phyloP scores from a whole-genome alignment of 2,888 invertebrate species.

The Sesia apiformis region DNA sequence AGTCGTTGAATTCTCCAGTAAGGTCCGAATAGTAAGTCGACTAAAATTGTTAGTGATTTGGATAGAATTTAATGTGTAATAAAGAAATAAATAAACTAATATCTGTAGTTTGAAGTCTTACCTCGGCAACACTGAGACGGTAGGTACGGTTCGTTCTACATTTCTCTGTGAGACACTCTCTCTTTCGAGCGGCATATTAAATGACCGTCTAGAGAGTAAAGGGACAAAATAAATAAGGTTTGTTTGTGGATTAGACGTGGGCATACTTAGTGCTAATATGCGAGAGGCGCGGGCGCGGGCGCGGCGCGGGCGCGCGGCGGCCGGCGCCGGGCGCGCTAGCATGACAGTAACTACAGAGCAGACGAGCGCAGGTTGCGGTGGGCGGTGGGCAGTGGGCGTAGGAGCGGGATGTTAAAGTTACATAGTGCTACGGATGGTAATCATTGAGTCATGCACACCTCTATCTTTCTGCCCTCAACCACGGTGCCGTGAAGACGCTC shows the following conservation, averaged over 20 bases:
- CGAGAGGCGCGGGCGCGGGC: conserved; percentile 10
- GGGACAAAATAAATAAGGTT: conserved; percentile 76
- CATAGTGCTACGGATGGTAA: conserved; percentile 75
- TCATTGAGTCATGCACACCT: conserved; percentile 96
- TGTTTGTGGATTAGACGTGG: conserved; percentile 64
- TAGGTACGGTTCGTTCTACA: conserved; percentile 73
- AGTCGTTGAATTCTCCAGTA: no score
- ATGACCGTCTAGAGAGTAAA: conserved; percentile 81
- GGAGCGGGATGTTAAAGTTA: conserved; percentile 80
- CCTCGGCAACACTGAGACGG: conserved; percentile 68
- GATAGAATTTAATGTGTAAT: conserved; percentile 10
- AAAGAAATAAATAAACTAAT: conserved; percentile 35
- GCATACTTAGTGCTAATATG: conserved; percentile 65
- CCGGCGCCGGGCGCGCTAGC: conserved; percentile 44
- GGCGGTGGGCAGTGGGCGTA: conserved; percentile 57
- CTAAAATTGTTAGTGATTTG: conserved; percentile 19
- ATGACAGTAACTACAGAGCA: conserved; percentile 74
- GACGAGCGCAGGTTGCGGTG: conserved; percentile 71
- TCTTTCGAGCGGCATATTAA: conserved; percentile 76
- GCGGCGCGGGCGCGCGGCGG: conserved; percentile 16
- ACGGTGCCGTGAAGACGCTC: conserved; percentile 99
- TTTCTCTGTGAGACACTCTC: conserved; percentile 73
- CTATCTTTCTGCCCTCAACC: conserved; percentile 99
- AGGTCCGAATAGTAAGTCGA: conserved; percentile 8
- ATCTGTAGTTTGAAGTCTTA: conserved; percentile 60